Evolutionary conservation across 2,888 invertebrate genomes (phyloP).

Genomic region (Enchytraeus crypticus): DNA sequence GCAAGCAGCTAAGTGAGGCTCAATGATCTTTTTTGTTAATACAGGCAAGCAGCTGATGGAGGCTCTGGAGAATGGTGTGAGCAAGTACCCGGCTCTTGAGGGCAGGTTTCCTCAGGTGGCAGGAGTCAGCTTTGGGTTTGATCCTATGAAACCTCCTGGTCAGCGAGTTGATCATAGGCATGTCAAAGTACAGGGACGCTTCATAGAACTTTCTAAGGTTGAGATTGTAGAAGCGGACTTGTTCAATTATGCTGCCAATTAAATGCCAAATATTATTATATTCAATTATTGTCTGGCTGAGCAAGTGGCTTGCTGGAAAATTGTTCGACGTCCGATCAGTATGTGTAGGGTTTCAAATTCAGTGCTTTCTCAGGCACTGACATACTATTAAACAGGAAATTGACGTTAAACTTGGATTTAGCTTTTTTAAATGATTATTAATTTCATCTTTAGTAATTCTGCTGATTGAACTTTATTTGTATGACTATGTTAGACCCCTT

Average conservation of each 20-base stretch:
- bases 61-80: conserved; percentile 74
- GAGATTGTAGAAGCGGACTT: too few relatives aligned
- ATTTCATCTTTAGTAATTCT: neutral
- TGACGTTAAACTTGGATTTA: neutral
- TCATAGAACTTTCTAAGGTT: conserved; percentile 58
- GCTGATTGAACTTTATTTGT: neutral
- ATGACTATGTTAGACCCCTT: too few relatives aligned
- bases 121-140: conserved; percentile 50
- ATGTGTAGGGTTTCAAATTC: too few relatives aligned
- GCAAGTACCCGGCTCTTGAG: conserved; percentile 75
- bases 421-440: neutral
- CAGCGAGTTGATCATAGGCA: conserved; percentile 62
- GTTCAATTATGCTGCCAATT: too few relatives aligned
- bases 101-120: conserved; percentile 81
- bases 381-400: too few relatives aligned
- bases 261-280: too few relatives aligned
- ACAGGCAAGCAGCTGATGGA: conserved; percentile 52
- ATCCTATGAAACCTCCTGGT: conserved; percentile 58
- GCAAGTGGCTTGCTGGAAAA: too few relatives aligned
- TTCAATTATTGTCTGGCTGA: too few relatives aligned
- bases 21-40: too few relatives aligned
- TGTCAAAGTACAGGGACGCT: conserved; percentile 76
- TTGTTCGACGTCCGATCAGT: too few relatives aligned
- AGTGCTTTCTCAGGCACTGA: too few relatives aligned
- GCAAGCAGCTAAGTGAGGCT: too few relatives aligned